A percentile compares a stretch with the other conserved stretches of the same genome.
Evolutionary conservation across 1,140 invertebrate genomes (phyloP).

Genomic region (Ridgeia piscesae): DNA sequence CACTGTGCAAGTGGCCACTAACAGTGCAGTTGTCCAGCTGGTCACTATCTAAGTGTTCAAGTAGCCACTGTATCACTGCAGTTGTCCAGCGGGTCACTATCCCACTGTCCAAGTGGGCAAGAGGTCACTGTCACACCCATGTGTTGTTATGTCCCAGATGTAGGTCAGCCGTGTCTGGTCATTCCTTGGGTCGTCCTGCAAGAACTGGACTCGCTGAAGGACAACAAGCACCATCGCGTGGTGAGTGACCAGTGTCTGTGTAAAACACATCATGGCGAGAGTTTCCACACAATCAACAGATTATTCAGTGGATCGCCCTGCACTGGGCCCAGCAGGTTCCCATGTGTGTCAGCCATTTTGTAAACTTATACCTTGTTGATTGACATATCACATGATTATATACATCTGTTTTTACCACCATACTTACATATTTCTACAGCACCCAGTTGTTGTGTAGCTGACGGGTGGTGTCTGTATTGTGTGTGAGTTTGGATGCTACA

Average conservation of each 20-base stretch:
- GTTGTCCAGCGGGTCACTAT: too few relatives aligned
- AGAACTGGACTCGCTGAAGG: conserved; percentile 42
- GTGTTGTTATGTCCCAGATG: conserved; percentile 28
- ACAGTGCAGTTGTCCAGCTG: background rate
- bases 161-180: conserved; percentile 35
- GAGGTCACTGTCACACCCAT: background rate
- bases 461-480: too few relatives aligned
- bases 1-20: background rate
- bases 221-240: conserved; percentile 25
- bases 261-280: background rate
- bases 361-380: too few relatives aligned
- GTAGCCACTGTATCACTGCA: background rate
- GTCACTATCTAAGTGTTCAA: background rate
- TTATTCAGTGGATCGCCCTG: too few relatives aligned
- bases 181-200: conserved; percentile 48
- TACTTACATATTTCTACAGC: too few relatives aligned
- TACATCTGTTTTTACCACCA: too few relatives aligned
- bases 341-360: too few relatives aligned
- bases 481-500: too few relatives aligned
- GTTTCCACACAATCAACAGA: too few relatives aligned
- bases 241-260: background rate
- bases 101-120: background rate
- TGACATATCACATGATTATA: too few relatives aligned
- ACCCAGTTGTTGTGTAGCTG: too few relatives aligned
- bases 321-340: too few relatives aligned